Conservation (phyloP, 2,797 vertebrate genomes). For the Taenioides sp. region DNA sequence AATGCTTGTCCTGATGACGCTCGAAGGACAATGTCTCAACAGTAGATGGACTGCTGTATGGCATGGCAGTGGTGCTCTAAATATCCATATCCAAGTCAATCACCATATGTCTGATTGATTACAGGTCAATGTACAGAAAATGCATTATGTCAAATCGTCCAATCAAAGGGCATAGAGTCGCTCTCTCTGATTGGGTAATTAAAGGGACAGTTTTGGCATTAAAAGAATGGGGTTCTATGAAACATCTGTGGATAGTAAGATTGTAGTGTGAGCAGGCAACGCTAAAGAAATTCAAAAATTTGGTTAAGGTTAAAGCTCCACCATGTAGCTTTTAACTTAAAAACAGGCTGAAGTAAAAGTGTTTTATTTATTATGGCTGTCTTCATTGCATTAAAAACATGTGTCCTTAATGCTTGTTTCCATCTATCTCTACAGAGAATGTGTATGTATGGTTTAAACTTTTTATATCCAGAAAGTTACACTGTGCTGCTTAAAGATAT, state of each 20-base stretch:
- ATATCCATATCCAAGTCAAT: conserved; percentile 33
- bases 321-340: too few species aligned
- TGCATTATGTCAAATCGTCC: conserved; percentile 25
- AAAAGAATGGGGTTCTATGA: background rate
- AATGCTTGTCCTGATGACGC: background rate
- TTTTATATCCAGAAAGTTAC: too few species aligned
- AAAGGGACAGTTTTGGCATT: conserved; percentile 5
- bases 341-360: too few species aligned
- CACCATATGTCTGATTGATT: conserved; percentile 40
- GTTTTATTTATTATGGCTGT: too few species aligned
- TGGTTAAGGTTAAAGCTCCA: too few species aligned
- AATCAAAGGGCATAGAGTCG: conserved; percentile 21
- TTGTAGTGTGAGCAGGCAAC: background rate
- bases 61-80: conserved; percentile 64
- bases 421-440: too few species aligned
- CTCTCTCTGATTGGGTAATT: conserved; percentile 32
- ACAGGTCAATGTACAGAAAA: conserved; percentile 58
- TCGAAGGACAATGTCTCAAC: conserved; percentile 7
- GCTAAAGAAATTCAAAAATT: too few species aligned
- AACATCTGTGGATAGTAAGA: background rate
- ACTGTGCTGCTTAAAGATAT: too few species aligned
- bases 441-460: too few species aligned
- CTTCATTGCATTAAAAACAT: too few species aligned
- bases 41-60: conserved; percentile 35
- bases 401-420: too few species aligned